A percentile compares a stretch with the other conserved stretches of the same genome.
Evolutionary conservation across 2,888 invertebrate genomes (phyloP).

Genomic region (Fragum whitleyi): DNA sequence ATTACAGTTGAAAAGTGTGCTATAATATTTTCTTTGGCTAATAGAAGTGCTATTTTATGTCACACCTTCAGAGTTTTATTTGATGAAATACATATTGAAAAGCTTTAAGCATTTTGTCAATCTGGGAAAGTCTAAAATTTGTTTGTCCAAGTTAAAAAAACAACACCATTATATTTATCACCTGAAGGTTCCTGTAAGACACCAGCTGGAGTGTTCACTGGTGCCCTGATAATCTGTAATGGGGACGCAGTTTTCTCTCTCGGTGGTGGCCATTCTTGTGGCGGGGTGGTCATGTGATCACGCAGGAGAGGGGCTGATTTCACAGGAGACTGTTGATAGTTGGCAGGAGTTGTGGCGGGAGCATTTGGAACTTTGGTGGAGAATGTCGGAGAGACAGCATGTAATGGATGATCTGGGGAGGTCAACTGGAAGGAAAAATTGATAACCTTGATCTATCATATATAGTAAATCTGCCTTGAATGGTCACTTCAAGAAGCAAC

Average conservation of each 20-base stretch:
- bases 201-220: conserved; percentile 67
- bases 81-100: too few species aligned
- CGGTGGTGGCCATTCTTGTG: conserved; percentile 50
- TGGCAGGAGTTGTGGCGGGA: conserved; percentile 74
- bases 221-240: conserved; percentile 63
- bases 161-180: too few species aligned
- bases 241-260: conserved; percentile 59
- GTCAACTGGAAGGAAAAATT: conserved; percentile 7
- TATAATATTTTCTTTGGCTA: too few species aligned
- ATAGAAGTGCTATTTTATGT: too few species aligned
- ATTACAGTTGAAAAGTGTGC: too few species aligned
- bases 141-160: too few species aligned
- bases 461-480: too few species aligned
- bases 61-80: too few species aligned
- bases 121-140: too few species aligned
- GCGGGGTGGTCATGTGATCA: conserved; percentile 46
- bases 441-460: too few species aligned
- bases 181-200: conserved; percentile 65
- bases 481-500: too few species aligned
- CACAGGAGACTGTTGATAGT: conserved; percentile 62
- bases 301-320: conserved; percentile 61
- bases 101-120: too few species aligned
- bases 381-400: conserved; percentile 69
- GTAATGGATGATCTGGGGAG: conserved; percentile 40
- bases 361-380: conserved; percentile 74